These are phyloP conservation scores for Endomychus coccineus DNA, from an alignment of 2,888 invertebrate species.

Conservation along the genomic window DNA sequence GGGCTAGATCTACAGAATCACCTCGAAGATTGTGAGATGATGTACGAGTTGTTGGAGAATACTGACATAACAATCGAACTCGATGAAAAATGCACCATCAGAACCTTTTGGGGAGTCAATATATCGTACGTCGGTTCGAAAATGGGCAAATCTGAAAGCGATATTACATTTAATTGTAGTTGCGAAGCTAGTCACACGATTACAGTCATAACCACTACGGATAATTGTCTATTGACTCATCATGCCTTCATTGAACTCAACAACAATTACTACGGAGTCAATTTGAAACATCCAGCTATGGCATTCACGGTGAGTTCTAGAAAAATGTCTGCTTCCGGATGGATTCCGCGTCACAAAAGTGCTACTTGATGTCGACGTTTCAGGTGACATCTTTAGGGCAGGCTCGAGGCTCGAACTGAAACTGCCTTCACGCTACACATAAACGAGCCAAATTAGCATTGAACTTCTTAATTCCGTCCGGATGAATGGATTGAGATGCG, in stretches of 20 bases:
- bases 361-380: too few relatives aligned
- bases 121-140: neutral
- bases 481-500: too few relatives aligned
- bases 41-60: constrained; percentile 3
- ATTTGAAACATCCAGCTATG: constrained; percentile 4
- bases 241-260: constrained; percentile 24
- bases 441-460: too few relatives aligned
- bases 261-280: constrained; percentile 6
- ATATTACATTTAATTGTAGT: constrained; percentile 26
- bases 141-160: neutral
- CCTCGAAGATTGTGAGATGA: constrained; percentile 19
- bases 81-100: constrained; percentile 2
- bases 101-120: constrained; percentile 4
- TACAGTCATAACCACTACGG: constrained; percentile 28
- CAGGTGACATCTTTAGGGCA: too few relatives aligned
- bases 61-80: constrained; percentile 6
- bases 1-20: constrained; percentile 21
- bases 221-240: constrained; percentile 37
- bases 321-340: too few relatives aligned
- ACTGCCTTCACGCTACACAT: too few relatives aligned
- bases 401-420: too few relatives aligned
- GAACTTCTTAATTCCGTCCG: too few relatives aligned
- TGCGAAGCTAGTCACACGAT: constrained; percentile 23
- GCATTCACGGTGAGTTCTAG: too few relatives aligned
- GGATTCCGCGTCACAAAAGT: too few relatives aligned